phyloP scores from a whole-genome alignment of 1,140 invertebrate species.

The Solenopsis invicta region DNA sequence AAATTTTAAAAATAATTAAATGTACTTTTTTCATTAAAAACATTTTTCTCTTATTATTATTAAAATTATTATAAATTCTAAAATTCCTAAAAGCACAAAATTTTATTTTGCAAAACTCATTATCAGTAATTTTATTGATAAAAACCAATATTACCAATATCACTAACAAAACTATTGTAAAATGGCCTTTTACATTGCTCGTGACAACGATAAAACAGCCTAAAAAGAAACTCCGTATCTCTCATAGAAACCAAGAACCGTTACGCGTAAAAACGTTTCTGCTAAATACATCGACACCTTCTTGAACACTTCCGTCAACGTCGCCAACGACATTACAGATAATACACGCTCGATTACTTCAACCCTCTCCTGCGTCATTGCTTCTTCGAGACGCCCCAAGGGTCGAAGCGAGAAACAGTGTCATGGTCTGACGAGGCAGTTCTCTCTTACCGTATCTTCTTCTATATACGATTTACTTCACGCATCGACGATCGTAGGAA shows the following conservation, averaged over 20 bases:
- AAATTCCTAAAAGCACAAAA: background rate
- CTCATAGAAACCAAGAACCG: background rate
- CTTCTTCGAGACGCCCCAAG: background rate
- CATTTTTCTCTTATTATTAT: no score
- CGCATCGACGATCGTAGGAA: constrained; percentile 4
- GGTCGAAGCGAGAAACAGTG: background rate
- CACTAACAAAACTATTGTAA: constrained; percentile 1
- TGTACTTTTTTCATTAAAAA: no score
- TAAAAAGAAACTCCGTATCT: background rate
- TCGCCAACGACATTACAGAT: constrained; percentile 10
- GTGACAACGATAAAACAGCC: background rate
- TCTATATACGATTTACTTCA: constrained; percentile 36
- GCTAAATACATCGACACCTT: background rate
- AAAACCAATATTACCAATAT: background rate
- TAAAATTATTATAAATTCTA: constrained; percentile 19
- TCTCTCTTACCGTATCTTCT: constrained; percentile 23
- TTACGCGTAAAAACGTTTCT: background rate
- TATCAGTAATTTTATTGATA: background rate
- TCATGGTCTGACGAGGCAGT: background rate
- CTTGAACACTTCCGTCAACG: constrained; percentile 7
- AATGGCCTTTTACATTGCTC: background rate
- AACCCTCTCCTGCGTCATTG: background rate
- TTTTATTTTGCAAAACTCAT: background rate
- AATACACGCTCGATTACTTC: constrained; percentile 35
- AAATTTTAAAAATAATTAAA: no score